These are phyloP conservation scores for Coelopa pilipes DNA, from an alignment of 2,888 invertebrate species.

Conservation along the genomic window DNA sequence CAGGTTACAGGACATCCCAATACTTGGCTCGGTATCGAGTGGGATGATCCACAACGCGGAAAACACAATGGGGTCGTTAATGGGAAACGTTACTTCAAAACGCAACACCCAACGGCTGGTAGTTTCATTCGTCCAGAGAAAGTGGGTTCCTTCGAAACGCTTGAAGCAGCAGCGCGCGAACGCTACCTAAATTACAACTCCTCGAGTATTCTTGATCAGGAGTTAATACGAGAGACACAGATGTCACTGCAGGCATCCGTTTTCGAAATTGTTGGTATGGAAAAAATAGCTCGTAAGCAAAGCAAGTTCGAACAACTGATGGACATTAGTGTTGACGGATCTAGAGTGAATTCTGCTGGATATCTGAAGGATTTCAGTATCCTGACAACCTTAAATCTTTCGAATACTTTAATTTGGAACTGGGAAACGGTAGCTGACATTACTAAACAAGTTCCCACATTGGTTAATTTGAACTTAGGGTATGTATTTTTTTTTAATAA, in stretches of 20 bases:
- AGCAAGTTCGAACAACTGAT: conserved; percentile 63
- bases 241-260: conserved; percentile 82
- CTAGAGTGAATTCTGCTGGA: conserved; percentile 74
- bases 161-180: conserved; percentile 78
- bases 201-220: conserved; percentile 71
- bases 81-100: conserved; percentile 82
- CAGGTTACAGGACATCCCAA: conserved; percentile 76
- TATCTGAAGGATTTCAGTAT: conserved; percentile 69
- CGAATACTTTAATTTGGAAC: conserved; percentile 64
- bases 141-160: conserved; percentile 76
- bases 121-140: conserved; percentile 90
- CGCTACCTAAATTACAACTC: conserved; percentile 69
- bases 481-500: conserved; percentile 37
- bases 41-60: conserved; percentile 90
- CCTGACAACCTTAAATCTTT: conserved; percentile 61
- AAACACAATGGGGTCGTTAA: conserved; percentile 92
- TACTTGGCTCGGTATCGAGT: conserved; percentile 94
- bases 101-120: conserved; percentile 82
- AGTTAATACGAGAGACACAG: conserved; percentile 73
- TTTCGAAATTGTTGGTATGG: conserved; percentile 91
- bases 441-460: conserved; percentile 61
- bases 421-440: conserved; percentile 66
- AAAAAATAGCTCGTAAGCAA: conserved; percentile 78
- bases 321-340: conserved; percentile 62
- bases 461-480: conserved; percentile 62